Evolutionary conservation across 30 jellyfish, hydroid and myxozoan species (phyloP), one percentile per base, ranked within the genome.

Genomic region (Aurelia sp.): DNA sequence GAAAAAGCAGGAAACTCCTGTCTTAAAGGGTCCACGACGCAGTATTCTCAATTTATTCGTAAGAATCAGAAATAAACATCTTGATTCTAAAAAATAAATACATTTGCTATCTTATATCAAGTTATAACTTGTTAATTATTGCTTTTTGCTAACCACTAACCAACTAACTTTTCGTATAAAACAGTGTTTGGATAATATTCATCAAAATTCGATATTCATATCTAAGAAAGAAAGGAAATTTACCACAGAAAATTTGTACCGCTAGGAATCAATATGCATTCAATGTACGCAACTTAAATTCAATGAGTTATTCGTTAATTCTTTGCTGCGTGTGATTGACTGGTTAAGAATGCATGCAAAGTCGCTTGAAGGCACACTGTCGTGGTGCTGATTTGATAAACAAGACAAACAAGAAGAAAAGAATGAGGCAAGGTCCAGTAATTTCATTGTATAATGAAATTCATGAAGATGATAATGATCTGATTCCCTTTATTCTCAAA

Each of bases 21-120:
- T 15, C 60, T 33, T 44, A 17, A 70, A 68, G 47, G 92, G 92
- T 53, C 85, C 92, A 69, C 70, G 92, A 58, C 92, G 92, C 86
- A 82, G 92, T 70, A 69, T 82, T 33, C 77, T 69, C 78, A 82
- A 82, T 53, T 41, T 82, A 58, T 82, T 82, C 84, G 92, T 82
- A 82, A 82, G 92, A 82, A 33, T n/a, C 18, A 53, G 1, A 8
- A 20, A 31, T 53, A 41, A 66, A 51, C 27, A 20, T 13, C 35
- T 60, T 51, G 59, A 67, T 81, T 40, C 41, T 13, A 41, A 61
- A 79, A 7, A 44, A 44, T 44, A 44, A 44, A 8, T 44, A 13
- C 9, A 44, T 9, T 44, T 44, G 55, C 55, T 44, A 2, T 44
- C 3, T 5, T 44, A 0, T 44, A 44, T 8, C 55, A 44, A 44